These are phyloP conservation scores for Drepanosiphum platanoidis DNA, from an alignment of 2,888 invertebrate species.

Conservation along the genomic window DNA sequence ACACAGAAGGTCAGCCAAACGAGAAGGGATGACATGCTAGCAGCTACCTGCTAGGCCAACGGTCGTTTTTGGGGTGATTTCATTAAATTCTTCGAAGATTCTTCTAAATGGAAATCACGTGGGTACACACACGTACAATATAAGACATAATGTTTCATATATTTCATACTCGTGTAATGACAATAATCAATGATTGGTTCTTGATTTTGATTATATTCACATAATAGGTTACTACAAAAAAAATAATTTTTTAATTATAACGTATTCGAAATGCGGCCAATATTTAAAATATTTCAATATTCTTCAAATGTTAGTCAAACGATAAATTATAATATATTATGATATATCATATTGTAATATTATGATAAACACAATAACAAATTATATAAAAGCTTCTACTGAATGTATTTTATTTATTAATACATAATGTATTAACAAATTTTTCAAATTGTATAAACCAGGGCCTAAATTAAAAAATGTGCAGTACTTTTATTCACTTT, in stretches of 20 bases:
- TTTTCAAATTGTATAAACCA: too few species aligned
- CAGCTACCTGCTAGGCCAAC: conserved; percentile 27
- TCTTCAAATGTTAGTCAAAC: too few species aligned
- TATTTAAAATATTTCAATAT: neutral
- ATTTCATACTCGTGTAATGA: too few species aligned
- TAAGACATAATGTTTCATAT: neutral
- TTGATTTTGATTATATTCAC: neutral
- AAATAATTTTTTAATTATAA: neutral
- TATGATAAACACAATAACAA: too few species aligned
- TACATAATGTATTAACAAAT: too few species aligned
- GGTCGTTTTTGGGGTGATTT: conserved; percentile 32
- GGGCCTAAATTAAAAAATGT: too few species aligned
- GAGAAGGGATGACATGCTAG: conserved; percentile 44
- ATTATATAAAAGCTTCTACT: too few species aligned
- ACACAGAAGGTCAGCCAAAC: conserved; percentile 11
- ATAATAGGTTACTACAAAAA: neutral
- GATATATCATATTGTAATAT: too few species aligned
- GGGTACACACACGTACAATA: neutral
- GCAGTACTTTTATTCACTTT: too few species aligned
- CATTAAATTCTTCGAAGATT: neutral
- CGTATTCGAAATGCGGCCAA: neutral
- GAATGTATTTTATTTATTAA: too few species aligned
- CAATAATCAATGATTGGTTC: neutral
- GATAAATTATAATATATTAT: too few species aligned
- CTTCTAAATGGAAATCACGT: neutral